Base-by-base conservation (phyloP, 2,888 invertebrate species). In the Pterobdella sp. region DNA sequence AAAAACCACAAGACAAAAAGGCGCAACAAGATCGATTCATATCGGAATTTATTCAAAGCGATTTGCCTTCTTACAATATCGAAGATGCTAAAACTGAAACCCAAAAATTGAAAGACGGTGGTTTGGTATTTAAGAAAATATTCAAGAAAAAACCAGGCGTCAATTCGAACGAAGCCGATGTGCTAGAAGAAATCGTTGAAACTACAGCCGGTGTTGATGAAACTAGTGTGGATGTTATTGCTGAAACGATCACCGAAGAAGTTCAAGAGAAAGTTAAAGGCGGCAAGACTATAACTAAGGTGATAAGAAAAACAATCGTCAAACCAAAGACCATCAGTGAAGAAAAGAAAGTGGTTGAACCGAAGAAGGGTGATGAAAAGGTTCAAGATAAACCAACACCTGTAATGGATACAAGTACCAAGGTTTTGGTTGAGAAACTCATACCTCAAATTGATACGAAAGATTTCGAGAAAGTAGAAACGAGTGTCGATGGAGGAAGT, bases 301-400 rank as follows among this genome's bases (percentile, higher is more conserved):
- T 68, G n/a, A 35, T 68, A 7, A 68, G 68, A 35, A 68, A 35
- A 29, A 68, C 68, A 1, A 35, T 68, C 37, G 22, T 68, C 22
- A 34, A 29, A 37, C 68, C 68, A 34, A 68, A 68, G 68, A 68
- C 22, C 4, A n/a, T 37, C 1, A 26, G 22, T 26, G 68, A 34
- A 26, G 4, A 26, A 26, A 22, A 22, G 10, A 42, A 14, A 42
- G 49, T 14, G 49, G 7, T 22, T 42, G 22, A 14, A 14, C 49
- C 49, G 49, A 42, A 42, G 49, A 42, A 42, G 49, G 49, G 22
- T 7, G 22, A 42, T 7, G 49, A 42, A 42, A 22, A 42, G 49
- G 49, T 42, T 22, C 7, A 42, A 22, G 22, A 42, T 7, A 22
- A 42, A 42, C 10, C 49, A 42, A 7, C 49, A 7, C 7, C 7